Base-by-base conservation (phyloP, 2,888 invertebrate species). In the Hanleya hanleyi region DNA sequence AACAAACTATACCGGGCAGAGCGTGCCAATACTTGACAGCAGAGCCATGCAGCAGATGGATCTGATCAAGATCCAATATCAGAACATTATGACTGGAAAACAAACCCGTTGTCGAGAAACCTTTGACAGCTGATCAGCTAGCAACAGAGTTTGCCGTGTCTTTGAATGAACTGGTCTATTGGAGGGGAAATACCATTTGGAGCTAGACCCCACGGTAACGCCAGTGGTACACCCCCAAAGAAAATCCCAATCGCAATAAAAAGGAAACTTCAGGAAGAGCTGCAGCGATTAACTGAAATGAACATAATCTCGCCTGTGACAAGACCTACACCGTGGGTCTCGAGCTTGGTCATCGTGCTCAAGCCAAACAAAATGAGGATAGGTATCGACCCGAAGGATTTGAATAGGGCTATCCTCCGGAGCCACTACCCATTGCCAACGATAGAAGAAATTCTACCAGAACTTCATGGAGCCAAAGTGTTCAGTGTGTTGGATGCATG, bases 381-480 rank as follows among this genome's bases (percentile, higher is more conserved):
- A n/a, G n/a, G n/a, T n/a, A n/a, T n/a, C n/a, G 80, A 82, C 50
- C 79, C 80, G 32, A 71, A 68, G 33, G 69, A 71, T 32, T 61
- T 82, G 3, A 83, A 81, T 67, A 67, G 70, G 51, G 74, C 72
- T 12, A 12, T 83, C 9, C 66, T 71, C 35, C 61, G 78, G 2
- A 73, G 69, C 32, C 71, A 77, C 36, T 78, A 78, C 51, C 73
- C 69, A 1, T 41, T 80, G 37, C 81, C 79, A 4, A 73, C 72
- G 1, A 61, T 82, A 3, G 78, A 79, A 6, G 82, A 82, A 22
- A 26, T 83, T 4, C 57, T 81, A 5, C 80, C 79, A 26, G 71
- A 80, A 4, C 35, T 79, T 6, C 4, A 50, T 0, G 73, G 71
- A 32, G 81, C 79, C 1, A 77, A 81, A 62, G 73, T 79, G 12